Percentiles rank a stretch among this genome's conserved stretches.
These are phyloP conservation scores for Formica selysi DNA, from an alignment of 1,140 invertebrate species.

Conservation along the genomic window DNA sequence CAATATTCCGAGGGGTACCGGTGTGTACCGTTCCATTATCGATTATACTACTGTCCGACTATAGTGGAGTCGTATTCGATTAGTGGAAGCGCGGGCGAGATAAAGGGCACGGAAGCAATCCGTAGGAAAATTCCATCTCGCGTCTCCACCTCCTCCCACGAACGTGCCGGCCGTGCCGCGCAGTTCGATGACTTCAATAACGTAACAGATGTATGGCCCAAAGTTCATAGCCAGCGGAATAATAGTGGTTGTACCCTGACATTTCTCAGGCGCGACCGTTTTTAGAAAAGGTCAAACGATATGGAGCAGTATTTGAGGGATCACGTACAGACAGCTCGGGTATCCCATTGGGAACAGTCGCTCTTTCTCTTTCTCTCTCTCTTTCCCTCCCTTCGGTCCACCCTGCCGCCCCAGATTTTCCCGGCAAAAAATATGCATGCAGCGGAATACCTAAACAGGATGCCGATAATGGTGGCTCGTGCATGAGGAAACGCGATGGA, in stretches of 20 bases:
- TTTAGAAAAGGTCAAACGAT: constrained; percentile 69
- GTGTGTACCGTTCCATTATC: constrained; percentile 44
- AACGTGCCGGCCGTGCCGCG: not conserved
- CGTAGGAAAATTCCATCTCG: constrained; percentile 35
- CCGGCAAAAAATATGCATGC: not conserved
- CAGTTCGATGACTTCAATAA: constrained; percentile 54
- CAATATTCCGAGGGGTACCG: constrained; percentile 1
- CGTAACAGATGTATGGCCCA: constrained; percentile 54
- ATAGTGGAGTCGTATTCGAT: constrained; percentile 27
- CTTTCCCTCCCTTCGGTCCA: not conserved
- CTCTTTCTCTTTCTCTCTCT: not conserved
- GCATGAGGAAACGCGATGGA: not conserved
- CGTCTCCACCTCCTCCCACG: not conserved
- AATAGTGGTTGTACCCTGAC: constrained; percentile 51
- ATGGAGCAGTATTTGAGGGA: constrained; percentile 56
- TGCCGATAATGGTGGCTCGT: not conserved
- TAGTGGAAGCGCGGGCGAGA: constrained; percentile 26
- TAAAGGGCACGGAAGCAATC: constrained; percentile 44
- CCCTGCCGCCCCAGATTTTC: not conserved
- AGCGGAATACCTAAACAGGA: not conserved
- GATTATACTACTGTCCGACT: constrained; percentile 42
- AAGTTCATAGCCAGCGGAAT: constrained; percentile 32
- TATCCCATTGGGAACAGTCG: not conserved
- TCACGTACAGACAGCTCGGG: constrained; percentile 33
- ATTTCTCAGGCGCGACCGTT: constrained; percentile 60